Evolutionary conservation across 2,113 vertebrate species (phyloP).

Genomic region (Brachirus orientalis): DNA sequence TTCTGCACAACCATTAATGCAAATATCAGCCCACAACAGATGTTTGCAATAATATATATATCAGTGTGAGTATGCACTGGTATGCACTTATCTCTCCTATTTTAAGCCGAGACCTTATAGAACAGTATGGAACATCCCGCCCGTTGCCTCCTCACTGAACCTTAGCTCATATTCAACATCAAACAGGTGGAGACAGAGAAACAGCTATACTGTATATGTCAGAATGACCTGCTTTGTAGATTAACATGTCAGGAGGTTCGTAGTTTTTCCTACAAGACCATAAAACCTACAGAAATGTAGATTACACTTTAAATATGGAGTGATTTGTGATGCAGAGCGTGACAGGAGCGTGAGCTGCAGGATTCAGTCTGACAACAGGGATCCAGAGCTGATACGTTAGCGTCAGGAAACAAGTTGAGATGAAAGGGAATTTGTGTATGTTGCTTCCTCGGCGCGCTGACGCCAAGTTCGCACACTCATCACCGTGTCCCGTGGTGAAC

Average conservation of each 20-base stretch:
- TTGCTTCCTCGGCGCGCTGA: slow-evolving; percentile 24
- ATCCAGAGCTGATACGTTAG: slow-evolving; percentile 39
- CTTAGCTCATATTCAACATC: slow-evolving; percentile 58
- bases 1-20: no score
- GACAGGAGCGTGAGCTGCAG: slow-evolving; percentile 50
- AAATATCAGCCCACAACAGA: slow-evolving; percentile 19
- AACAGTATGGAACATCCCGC: slow-evolving; percentile 54
- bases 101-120: slow-evolving; percentile 68
- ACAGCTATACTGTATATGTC: slow-evolving; percentile 10
- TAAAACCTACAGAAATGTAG: slow-evolving; percentile 50
- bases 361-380: slow-evolving; percentile 58
- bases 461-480: neutral
- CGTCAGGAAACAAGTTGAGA: no score
- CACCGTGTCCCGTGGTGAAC: neutral
- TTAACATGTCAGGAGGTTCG: slow-evolving; percentile 64
- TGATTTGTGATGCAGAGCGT: slow-evolving; percentile 48
- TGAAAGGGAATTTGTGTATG: slow-evolving; percentile 11
- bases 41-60: slow-evolving; percentile 33
- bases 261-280: slow-evolving; percentile 38
- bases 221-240: no score
- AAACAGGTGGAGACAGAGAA: slow-evolving; percentile 64
- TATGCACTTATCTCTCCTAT: slow-evolving; percentile 60
- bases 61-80: slow-evolving; percentile 33
- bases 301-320: slow-evolving; percentile 59
- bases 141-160: slow-evolving; percentile 47